A percentile compares a stretch with the other conserved stretches of the same genome.
Conservation (phyloP, 2,797 vertebrate genomes). For the Benthosema pterotum region DNA sequence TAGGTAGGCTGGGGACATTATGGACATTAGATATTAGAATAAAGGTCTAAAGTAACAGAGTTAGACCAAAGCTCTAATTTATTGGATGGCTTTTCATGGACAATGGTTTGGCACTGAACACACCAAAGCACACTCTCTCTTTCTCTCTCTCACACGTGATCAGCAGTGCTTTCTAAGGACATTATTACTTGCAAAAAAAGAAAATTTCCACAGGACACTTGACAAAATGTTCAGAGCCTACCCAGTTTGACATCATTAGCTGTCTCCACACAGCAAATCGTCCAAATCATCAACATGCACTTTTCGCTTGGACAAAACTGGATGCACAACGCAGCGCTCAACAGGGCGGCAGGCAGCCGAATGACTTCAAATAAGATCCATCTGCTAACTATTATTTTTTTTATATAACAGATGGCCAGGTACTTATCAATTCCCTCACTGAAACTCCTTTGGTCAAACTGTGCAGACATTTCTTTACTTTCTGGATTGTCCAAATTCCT, state of each 20-base stretch:
- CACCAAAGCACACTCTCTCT: conserved; percentile 43
- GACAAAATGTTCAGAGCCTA: conserved; percentile 30
- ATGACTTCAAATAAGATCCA: conserved; percentile 19
- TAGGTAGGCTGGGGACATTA: conserved; percentile 43
- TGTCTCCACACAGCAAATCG: conserved; percentile 27
- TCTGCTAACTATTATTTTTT: conserved; percentile 24
- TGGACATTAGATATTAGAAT: conserved; percentile 48
- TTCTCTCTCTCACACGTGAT: conserved; percentile 48
- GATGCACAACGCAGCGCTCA: conserved; percentile 4
- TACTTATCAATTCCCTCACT: conserved; percentile 14
- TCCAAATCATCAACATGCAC: conserved; percentile 21
- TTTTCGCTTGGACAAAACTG: conserved; percentile 13
- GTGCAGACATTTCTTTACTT: conserved; percentile 18
- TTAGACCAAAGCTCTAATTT: conserved; percentile 38
- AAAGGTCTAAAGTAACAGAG: too few species aligned
- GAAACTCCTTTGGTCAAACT: conserved; percentile 10
- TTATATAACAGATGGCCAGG: conserved; percentile 26
- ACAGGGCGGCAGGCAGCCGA: conserved; percentile 6
- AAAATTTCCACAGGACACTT: conserved; percentile 30
- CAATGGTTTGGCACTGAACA: conserved; percentile 46
- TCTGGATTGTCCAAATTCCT: too few species aligned
- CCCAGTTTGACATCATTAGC: conserved; percentile 31
- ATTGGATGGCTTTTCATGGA: conserved; percentile 34
- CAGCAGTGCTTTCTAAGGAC: conserved; percentile 53
- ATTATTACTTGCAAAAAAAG: neutral